These are phyloP conservation scores for Drosophila trichaetosa DNA, from an alignment of 2,888 invertebrate genomes.

Conservation along the genomic window DNA sequence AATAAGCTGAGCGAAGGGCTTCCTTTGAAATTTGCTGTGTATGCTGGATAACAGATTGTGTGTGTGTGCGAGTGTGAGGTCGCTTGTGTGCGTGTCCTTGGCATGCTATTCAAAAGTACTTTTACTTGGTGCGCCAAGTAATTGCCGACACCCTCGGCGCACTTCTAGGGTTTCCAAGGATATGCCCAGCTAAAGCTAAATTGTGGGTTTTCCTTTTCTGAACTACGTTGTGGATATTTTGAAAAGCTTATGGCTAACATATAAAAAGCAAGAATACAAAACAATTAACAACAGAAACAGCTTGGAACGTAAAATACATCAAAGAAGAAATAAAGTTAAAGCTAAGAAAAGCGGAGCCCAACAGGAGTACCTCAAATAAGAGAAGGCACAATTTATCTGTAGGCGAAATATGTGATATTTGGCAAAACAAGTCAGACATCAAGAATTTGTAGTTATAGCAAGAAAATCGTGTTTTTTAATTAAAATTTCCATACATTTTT, in stretches of 20 bases:
- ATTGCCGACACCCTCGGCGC: conserved; percentile 53
- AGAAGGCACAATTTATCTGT: background rate
- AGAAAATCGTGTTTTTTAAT: background rate
- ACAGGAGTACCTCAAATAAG: background rate
- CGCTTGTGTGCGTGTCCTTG: conserved; percentile 59
- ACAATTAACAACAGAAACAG: background rate
- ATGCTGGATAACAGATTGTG: background rate
- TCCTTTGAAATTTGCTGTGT: background rate
- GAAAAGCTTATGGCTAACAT: conserved; percentile 25
- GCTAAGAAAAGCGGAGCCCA: background rate
- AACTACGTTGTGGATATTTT: conserved; percentile 47
- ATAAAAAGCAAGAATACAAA: conserved; percentile 1
- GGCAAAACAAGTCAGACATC: background rate
- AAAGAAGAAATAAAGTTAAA: background rate
- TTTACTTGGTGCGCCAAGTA: conserved; percentile 48
- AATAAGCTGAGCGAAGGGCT: conserved; percentile 5
- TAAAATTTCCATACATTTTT: background rate
- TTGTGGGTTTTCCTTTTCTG: conserved; percentile 58
- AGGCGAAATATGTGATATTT: background rate
- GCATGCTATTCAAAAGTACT: conserved; percentile 51
- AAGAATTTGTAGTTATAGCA: too few species aligned
- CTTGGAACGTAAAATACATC: background rate
- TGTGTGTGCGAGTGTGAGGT: conserved; percentile 1
- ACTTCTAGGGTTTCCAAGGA: conserved; percentile 74
- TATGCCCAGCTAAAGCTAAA: conserved; percentile 28